A percentile compares a stretch with the other conserved stretches of the same genome.
phyloP scores from a whole-genome alignment of 2,888 invertebrate species.

The Habroteleia sp. region DNA sequence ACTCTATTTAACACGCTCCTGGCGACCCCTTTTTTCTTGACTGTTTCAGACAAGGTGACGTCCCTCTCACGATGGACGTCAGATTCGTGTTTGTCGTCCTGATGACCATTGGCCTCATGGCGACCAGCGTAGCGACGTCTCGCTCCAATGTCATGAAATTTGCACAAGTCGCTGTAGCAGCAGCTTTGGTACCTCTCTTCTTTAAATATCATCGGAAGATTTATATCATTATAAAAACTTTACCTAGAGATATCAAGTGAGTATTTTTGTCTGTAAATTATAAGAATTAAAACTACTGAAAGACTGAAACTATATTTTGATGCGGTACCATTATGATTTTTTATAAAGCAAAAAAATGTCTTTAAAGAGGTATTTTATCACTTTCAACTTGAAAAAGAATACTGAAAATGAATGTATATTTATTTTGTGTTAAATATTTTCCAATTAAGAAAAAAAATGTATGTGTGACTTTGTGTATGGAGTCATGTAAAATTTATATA shows the following conservation, averaged over 20 bases:
- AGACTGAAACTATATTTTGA: neutral
- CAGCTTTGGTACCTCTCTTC: slow-evolving; percentile 72
- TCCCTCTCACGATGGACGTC: slow-evolving; percentile 73
- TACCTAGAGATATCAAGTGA: slow-evolving; percentile 78
- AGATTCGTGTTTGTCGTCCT: slow-evolving; percentile 74
- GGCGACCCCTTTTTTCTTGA: slow-evolving; percentile 55
- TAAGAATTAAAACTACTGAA: neutral
- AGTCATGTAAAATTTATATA: too few species aligned
- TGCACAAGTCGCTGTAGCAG: slow-evolving; percentile 72
- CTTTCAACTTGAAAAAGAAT: too few species aligned
- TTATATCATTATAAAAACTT: slow-evolving; percentile 74
- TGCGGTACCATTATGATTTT: too few species aligned
- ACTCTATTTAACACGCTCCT: slow-evolving; percentile 55
- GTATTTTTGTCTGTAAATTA: slow-evolving; percentile 50
- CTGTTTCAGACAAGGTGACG: slow-evolving; percentile 65
- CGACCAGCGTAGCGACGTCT: slow-evolving; percentile 72
- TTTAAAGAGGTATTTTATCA: too few species aligned
- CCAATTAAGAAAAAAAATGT: too few species aligned
- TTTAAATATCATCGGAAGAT: slow-evolving; percentile 75
- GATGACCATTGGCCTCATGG: slow-evolving; percentile 74
- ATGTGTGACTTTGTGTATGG: too few species aligned
- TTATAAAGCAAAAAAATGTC: too few species aligned
- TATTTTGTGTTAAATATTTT: too few species aligned
- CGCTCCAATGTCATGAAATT: slow-evolving; percentile 72
- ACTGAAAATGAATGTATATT: too few species aligned